Base-by-base conservation (phyloP, 2,113 vertebrate genomes). In the Vidua chalybeata region DNA sequence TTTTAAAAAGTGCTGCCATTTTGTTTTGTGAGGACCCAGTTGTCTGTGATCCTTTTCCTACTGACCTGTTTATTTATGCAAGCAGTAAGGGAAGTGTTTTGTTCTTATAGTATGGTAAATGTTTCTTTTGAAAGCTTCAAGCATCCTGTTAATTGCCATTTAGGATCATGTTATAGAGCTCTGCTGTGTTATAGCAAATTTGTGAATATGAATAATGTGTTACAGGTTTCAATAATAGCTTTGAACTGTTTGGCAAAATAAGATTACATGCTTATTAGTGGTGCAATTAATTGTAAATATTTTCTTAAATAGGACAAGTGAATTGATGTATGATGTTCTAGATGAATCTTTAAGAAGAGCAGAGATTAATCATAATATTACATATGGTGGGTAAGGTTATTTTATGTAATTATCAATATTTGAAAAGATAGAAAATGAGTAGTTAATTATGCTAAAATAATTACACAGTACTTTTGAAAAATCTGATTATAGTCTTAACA, bases 291-390 rank as follows among this genome's bases (percentile, higher is more conserved):
- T 58, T 83, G 58, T 11, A 54, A 49, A 28, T 24, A 7, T 26
- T 84, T 66, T 75, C 74, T 97, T 93, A 91, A 97, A 96, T 97
- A 99, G 99, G 95, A 97, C 98, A 82, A 99, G 99, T 92, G 99
- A 99, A 95, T 96, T 99, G 97, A 99, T 99, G 98, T 99, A 99
- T 97, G 99, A 99, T 79, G 98, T 99, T 95, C 98, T 99, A 43
- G 99, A 99, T 68, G 99, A 99, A 96, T 99, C 99, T 87, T 98
- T 99, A 97, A 98, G 98, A 97, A 98, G 99, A 98, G 99, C 99
- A n/a, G 99, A 99, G 97, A 98, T 99, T 97, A 99, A 99, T 97
- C 99, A 99, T 97, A 99, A 99, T 97, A 98, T 99, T 97, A 99
- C 99, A 41, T 99, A 99, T 49, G 99, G 99, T 99, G 94, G 72